Conservation (phyloP, 2,888 invertebrate species). For the Eremobia ochroleuca region DNA sequence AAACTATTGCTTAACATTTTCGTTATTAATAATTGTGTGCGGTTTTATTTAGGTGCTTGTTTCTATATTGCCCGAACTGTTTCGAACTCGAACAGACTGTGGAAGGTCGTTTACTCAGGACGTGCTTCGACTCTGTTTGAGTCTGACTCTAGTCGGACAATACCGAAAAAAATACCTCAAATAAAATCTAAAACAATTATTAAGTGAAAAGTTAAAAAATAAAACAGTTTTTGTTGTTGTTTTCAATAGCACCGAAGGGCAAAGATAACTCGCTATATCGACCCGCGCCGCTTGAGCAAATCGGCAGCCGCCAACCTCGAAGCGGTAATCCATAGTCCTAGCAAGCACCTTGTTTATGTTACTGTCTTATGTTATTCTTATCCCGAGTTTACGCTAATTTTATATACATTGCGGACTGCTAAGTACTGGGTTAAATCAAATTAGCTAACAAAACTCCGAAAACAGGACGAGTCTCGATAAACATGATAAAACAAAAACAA, state of each 20-base stretch:
- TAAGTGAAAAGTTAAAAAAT: background rate
- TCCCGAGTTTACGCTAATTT: conserved; percentile 60
- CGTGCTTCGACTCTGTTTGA: background rate
- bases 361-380: conserved; percentile 75
- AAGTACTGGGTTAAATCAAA: conserved; percentile 8
- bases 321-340: conserved; percentile 83
- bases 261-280: conserved; percentile 89
- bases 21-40: conserved; percentile 16
- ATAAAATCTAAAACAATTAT: conserved; percentile 12
- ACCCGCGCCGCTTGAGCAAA: conserved; percentile 88
- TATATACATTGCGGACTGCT: conserved; percentile 54
- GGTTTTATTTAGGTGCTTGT: background rate
- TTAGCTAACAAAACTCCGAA: background rate
- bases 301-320: conserved; percentile 86
- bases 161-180: background rate
- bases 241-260: conserved; percentile 89
- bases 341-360: conserved; percentile 80
- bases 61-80: background rate
- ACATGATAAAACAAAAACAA: background rate
- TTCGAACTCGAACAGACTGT: background rate
- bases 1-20: conserved; percentile 7
- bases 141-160: background rate
- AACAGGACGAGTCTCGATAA: background rate
- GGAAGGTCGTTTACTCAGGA: background rate
- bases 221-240: conserved; percentile 71